Evolutionary conservation across 2,888 invertebrate genomes (phyloP).

Genomic region (Drosophila niveifrons): DNA sequence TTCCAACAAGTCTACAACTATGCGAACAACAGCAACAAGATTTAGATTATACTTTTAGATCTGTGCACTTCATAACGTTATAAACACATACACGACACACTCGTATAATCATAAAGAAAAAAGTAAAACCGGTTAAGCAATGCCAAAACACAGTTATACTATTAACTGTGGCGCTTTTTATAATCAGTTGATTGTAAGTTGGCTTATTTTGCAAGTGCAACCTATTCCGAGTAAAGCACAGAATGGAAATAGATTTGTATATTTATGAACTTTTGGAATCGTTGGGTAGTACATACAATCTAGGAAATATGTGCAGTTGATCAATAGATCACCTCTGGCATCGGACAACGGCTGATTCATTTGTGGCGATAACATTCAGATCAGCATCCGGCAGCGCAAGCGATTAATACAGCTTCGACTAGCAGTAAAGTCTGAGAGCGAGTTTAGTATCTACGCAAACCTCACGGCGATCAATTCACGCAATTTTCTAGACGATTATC

Average conservation of each 20-base stretch:
- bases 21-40: conserved; percentile 72
- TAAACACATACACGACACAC: conserved; percentile 23
- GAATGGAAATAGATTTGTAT: conserved; percentile 35
- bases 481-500: conserved; percentile 8
- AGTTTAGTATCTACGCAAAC: conserved; percentile 50
- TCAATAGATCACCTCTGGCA: conserved; percentile 45
- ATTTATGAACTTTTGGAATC: conserved; percentile 14
- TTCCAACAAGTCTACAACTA: conserved; percentile 85
- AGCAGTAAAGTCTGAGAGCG: conserved; percentile 7
- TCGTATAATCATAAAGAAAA: conserved; percentile 45
- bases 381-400: conserved; percentile 21
- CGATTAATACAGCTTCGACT: conserved; percentile 33
- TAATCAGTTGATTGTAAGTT: conserved; percentile 63
- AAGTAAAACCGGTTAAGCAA: conserved; percentile 56
- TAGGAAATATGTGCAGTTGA: background rate
- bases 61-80: conserved; percentile 38
- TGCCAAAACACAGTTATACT: conserved; percentile 37
- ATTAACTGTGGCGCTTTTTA: conserved; percentile 30
- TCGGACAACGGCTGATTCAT: conserved; percentile 27
- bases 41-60: conserved; percentile 53
- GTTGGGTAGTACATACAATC: conserved; percentile 1
- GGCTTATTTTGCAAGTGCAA: conserved; percentile 41
- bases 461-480: conserved; percentile 38
- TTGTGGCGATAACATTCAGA: conserved; percentile 27
- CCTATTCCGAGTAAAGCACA: conserved; percentile 63